Base-by-base conservation (phyloP, 2,113 vertebrate species). In the Danio rerio region DNA sequence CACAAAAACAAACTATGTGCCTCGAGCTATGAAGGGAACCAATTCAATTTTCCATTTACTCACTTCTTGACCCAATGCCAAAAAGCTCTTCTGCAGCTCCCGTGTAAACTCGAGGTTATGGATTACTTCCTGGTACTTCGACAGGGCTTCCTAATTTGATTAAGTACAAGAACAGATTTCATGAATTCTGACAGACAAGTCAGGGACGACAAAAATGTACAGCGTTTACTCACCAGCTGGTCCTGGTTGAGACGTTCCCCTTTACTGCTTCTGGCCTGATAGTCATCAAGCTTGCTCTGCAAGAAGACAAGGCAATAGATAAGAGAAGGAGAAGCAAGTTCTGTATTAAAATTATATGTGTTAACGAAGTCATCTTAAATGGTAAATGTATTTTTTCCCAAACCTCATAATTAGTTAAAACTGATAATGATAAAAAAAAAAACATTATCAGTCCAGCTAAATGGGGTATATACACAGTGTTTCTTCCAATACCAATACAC, bases 41-140 rank as follows among this genome's bases (percentile, higher is more conserved):
- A 84, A 82, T 4, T 3, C 5, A 62, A 55, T 50, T 31, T 16
- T n/a, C 75, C 5, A 1, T 71, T 68, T 78, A 91, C 95, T 96
- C 94, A 99, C 97, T 84, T 99, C 98, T 93, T 99, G 97, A 90
- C 96, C 97, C 92, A 99, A 89, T 55, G 95, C 88, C 91, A 98
- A 94, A 45, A 98, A 99, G 85, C 95, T 96, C 91, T 96, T 97
- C 85, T 98, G 97, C 88, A 99, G 91, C 86, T 99, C 98, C 90
- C 96, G 92, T 82, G 96, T 95, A 91, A 99, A 99, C 90, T 99
- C 98, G 93, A 99, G 93, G 89, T 98, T 99, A 92, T 97, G 94
- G 84, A 91, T 94, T 86, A 99, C 93, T 93, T 99, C 98, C 89
- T 98, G 96, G 87, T 95, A 96, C 89, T 99, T 99, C 77, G 95